phyloP scores from a whole-genome alignment of 2,113 vertebrate genomes.

The Carettochelys insculpta region DNA sequence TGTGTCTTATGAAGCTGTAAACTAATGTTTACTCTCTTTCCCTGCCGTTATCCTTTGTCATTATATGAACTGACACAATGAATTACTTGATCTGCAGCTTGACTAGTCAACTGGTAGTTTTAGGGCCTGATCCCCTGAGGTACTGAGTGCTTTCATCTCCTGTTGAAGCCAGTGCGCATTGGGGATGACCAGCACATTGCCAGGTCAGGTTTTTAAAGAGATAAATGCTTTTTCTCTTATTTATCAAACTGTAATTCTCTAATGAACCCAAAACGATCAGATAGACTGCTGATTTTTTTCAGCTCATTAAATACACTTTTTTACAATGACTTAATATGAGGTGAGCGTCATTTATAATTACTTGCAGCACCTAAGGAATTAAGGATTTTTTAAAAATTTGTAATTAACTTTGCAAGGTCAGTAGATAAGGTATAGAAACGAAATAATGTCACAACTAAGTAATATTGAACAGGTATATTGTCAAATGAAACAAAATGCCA shows the following conservation, averaged over 20 bases:
- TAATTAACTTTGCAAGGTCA: constrained; percentile 56
- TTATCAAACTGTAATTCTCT: background rate
- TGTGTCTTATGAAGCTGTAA: background rate
- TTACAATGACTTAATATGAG: background rate
- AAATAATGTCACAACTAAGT: constrained; percentile 17
- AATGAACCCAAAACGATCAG: background rate
- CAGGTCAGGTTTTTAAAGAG: background rate
- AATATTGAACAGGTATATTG: background rate
- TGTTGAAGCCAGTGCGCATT: background rate
- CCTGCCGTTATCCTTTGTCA: background rate
- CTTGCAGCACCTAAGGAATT: constrained; percentile 26
- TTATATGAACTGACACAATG: background rate
- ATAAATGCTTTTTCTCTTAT: background rate
- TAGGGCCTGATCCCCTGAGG: background rate
- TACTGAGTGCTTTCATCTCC: background rate
- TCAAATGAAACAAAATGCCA: background rate
- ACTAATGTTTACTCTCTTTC: background rate
- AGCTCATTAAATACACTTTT: background rate
- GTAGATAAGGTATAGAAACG: constrained; percentile 34
- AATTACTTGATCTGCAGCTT: background rate
- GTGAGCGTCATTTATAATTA: constrained; percentile 31
- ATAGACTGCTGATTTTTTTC: background rate
- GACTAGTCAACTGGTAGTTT: background rate
- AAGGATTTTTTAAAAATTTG: constrained; percentile 33
- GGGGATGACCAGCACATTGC: background rate